Base-by-base conservation (phyloP, 2,113 vertebrate species). In the Toxotes jaculatrix region DNA sequence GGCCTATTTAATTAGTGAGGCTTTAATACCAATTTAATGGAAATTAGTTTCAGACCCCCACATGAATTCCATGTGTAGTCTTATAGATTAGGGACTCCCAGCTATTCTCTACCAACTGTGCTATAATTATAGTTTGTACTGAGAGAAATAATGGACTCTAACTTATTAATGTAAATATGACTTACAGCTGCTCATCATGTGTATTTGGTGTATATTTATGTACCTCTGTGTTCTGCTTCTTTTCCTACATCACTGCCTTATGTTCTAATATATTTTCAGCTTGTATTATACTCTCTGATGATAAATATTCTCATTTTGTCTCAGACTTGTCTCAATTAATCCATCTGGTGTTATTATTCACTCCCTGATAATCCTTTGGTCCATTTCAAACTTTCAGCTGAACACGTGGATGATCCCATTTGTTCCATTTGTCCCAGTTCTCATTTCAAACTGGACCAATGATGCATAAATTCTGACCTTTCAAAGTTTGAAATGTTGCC, bases 11-110 rank as follows among this genome's bases (percentile, higher is more conserved):
- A 85, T 77, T 85, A 85, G 63, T 8, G 1, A 45, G 14, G 47
- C 67, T 62, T 84, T 79, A 80, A 75, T 76, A 67, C 71, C 40
- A 75, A 67, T 77, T 74, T 74, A 63, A 80, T 77, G 67, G 73
- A 84, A 87, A 80, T 82, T 69, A 87, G 67, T 49, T 85, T 34
- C 61, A 71, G 61, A 36, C 31, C 67, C 62, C 72, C 62, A 7
- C 68, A 51, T 67, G 67, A 38, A 49, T 77, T 77, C 56, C 47
- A 71, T 1, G 67, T 34, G 67, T 55, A 47, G 73, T 73, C 78
- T 57, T 36, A 59, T 61, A 77, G 78, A 85, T 80, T 56, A 77
- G 36, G 17, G 70, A 79, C 74, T 66, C 61, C 5, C 42, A 38
- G 67, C 40, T 60, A 7, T n/a, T 73, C 81, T 77, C 34, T 2